These are phyloP conservation scores for Erynnis tages DNA, from an alignment of 2,888 invertebrate species.

Conservation along the genomic window DNA sequence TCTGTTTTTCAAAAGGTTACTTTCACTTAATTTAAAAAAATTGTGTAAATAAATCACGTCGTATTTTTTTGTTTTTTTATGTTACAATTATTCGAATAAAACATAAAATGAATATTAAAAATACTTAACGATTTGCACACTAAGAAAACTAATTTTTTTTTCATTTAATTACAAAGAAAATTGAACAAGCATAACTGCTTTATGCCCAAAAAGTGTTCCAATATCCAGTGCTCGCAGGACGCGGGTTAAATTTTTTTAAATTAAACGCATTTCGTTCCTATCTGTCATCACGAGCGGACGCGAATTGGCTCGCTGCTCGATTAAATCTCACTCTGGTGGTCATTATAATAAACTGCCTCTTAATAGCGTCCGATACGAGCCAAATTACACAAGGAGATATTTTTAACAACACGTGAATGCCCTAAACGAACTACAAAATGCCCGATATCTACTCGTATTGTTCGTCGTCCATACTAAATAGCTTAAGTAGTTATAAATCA, in stretches of 20 bases:
- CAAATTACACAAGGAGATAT: constrained; percentile 46
- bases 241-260: constrained; percentile 60
- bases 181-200: too few relatives aligned
- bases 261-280: constrained; percentile 68
- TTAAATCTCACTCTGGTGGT: constrained; percentile 68
- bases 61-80: too few relatives aligned
- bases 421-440: constrained; percentile 30
- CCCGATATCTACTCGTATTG: constrained; percentile 36
- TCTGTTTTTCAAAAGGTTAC: too few relatives aligned
- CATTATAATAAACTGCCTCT: constrained; percentile 66
- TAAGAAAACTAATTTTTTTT: too few relatives aligned
- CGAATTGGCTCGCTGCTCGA: constrained; percentile 44
- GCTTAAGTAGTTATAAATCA: constrained; percentile 22
- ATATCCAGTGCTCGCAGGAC: constrained; percentile 33
- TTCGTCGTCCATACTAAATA: constrained; percentile 33
- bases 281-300: constrained; percentile 73
- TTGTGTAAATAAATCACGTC: too few relatives aligned
- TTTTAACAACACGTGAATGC: constrained; percentile 47
- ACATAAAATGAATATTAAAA: too few relatives aligned
- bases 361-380: constrained; percentile 60
- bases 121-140: too few relatives aligned
- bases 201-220: neutral
- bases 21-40: too few relatives aligned
- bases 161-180: too few relatives aligned
- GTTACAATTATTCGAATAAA: too few relatives aligned